Evolutionary conservation across 2,113 vertebrate genomes (phyloP), one percentile per base, ranked within the genome.

Genomic region (Caretta caretta): DNA sequence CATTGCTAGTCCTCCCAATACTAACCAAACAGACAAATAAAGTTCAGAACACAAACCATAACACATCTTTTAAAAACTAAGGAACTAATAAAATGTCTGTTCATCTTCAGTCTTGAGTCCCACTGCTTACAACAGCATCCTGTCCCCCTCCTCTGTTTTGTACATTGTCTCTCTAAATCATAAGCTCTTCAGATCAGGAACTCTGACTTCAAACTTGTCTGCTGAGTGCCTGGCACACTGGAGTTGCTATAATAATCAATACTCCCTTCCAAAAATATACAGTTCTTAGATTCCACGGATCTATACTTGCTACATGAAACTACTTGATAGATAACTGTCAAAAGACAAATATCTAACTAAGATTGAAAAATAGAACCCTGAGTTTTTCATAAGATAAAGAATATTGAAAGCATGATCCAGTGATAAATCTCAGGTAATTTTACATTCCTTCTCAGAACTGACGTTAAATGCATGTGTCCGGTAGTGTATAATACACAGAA

Each of bases 181-280:
- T 88, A 8, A 72, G 19, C 6, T 85, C 53, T 83, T 91, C 38
- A 85, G 8, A 76, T 12, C 12, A 87, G 49, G 46, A 78, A 10
- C 5, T 3, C 69, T 92, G 80, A 91, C 6, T 95, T 78, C 46
- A 31, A 84, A 91, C 25, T n/a, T 91, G 29, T 87, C 4, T 16
- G 72, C 42, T n/a, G 93, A 94, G n/a, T 75, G n/a, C n/a, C 49
- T 72, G 65, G 10, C 88, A 90, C 91, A 11, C 82, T 86, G 48
- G 42, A 90, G n/a, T 89, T 93, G 83, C 85, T 90, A 78, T 84
- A 88, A 92, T 53, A 90, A 46, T 69, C 10, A 53, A 54, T 90
- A 83, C 56, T 91, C 53, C n/a, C 35, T 88, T 87, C 38, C 65
- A 95, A 96, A 96, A 94, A 91, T 16, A 88, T 31, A n/a, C 49